These are phyloP conservation scores for Drosophila subobscura DNA, from an alignment of 1,140 invertebrate species.

Conservation along the genomic window DNA sequence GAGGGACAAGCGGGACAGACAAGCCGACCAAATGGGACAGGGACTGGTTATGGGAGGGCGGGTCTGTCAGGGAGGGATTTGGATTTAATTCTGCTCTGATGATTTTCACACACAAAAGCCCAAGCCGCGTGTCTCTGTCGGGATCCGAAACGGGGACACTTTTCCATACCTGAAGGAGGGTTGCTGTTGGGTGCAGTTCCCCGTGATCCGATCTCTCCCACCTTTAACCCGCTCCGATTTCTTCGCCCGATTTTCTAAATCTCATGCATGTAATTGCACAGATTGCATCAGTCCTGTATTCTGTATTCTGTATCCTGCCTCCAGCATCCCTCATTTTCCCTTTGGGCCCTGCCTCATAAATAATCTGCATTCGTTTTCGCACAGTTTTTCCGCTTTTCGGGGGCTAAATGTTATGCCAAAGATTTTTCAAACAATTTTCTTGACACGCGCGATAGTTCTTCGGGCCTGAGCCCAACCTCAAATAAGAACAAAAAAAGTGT, in stretches of 20 bases:
- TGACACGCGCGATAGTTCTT: constrained; percentile 56
- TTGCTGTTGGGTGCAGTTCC: constrained; percentile 5
- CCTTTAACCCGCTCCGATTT: constrained; percentile 50
- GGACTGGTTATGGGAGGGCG: neutral
- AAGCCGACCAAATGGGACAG: neutral
- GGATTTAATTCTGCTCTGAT: constrained; percentile 61
- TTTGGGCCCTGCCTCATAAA: constrained; percentile 16
- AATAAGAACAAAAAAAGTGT: constrained; percentile 12
- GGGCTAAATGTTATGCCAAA: constrained; percentile 21
- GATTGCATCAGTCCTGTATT: constrained; percentile 40
- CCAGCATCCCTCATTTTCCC: constrained; percentile 8
- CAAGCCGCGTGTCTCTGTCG: neutral
- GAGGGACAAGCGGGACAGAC: constrained; percentile 12
- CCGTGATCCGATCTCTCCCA: constrained; percentile 25
- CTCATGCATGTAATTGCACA: constrained; percentile 75
- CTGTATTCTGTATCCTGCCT: no score
- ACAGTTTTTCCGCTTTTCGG: constrained; percentile 20
- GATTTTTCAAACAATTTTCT: constrained; percentile 35
- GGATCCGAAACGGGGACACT: no score
- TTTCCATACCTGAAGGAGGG: no score
- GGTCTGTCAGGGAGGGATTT: constrained; percentile 50
- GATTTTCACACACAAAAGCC: constrained; percentile 67
- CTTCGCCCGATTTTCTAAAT: constrained; percentile 48
- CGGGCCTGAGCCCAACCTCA: constrained; percentile 10
- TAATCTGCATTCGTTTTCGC: constrained; percentile 67